These are phyloP conservation scores for Scotopteryx bipunctaria DNA, from an alignment of 2,888 invertebrate genomes.

Conservation along the genomic window DNA sequence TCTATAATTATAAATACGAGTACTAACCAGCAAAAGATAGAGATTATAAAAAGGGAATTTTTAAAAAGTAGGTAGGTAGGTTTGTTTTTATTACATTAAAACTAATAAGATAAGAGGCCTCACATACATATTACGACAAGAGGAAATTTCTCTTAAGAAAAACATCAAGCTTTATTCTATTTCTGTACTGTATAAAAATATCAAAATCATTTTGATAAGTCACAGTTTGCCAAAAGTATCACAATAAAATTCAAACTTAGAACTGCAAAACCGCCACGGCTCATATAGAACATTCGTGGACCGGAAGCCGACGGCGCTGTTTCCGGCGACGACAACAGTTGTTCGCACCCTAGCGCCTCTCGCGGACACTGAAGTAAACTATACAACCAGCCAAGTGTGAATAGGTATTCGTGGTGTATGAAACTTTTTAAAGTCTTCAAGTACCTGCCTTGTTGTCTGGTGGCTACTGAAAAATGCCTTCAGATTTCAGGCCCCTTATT, in stretches of 20 bases:
- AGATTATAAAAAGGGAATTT: no score
- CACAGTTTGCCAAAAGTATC: constrained; percentile 16
- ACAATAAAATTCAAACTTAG: constrained; percentile 40
- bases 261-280: constrained; percentile 53
- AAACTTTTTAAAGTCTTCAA: constrained; percentile 13
- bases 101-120: no score
- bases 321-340: constrained; percentile 75
- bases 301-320: constrained; percentile 76
- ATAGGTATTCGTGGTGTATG: constrained; percentile 33
- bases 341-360: constrained; percentile 78
- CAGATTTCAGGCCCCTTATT: no score
- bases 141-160: no score
- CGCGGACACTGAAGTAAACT: constrained; percentile 62
- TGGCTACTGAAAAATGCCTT: no score
- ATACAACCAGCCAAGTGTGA: constrained; percentile 34
- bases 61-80: no score
- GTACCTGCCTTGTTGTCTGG: neutral
- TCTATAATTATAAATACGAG: no score
- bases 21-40: no score
- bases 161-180: neutral
- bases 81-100: no score
- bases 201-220: constrained; percentile 12
- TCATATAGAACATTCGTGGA: constrained; percentile 66
- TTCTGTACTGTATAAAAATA: constrained; percentile 4
- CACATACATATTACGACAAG: no score